These are phyloP conservation scores for Drosophila sp. DNA, from an alignment of 1,140 invertebrate species.

Conservation along the genomic window DNA sequence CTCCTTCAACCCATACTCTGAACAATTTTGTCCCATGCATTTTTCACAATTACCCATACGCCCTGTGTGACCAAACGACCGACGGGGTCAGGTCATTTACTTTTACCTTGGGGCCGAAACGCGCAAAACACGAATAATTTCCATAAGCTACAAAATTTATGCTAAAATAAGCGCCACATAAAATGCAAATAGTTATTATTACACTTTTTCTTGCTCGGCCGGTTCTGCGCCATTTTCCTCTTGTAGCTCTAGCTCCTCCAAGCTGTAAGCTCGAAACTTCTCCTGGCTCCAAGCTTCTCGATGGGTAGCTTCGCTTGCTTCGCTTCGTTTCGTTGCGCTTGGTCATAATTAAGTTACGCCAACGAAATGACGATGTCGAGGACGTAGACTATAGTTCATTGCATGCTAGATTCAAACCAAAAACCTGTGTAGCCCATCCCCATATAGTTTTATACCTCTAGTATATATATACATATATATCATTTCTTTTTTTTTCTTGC, in stretches of 20 bases:
- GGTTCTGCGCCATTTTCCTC: conserved; percentile 9
- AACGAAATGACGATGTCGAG: conserved; percentile 23
- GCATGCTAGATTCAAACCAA: conserved; percentile 37
- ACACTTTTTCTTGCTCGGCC: conserved; percentile 64
- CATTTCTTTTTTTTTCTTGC: conserved; percentile 2
- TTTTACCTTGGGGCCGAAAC: conserved; percentile 51
- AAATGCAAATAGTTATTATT: conserved; percentile 81
- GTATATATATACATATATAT: neutral
- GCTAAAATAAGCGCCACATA: conserved; percentile 80
- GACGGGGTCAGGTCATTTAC: conserved; percentile 62
- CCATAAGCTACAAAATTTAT: conserved; percentile 77
- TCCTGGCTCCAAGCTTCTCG: conserved; percentile 7
- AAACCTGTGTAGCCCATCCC: neutral
- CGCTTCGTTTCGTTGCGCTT: conserved; percentile 41
- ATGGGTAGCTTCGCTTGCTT: conserved; percentile 22
- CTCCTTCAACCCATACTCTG: neutral
- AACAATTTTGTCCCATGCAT: conserved; percentile 40
- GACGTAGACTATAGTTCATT: conserved; percentile 55
- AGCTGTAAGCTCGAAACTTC: conserved; percentile 10
- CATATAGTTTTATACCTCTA: neutral
- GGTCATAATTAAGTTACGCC: conserved; percentile 70
- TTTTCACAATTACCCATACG: conserved; percentile 75
- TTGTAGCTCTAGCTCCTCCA: neutral
- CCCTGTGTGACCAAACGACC: conserved; percentile 44
- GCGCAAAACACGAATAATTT: conserved; percentile 67